Percentiles rank a stretch among this genome's conserved stretches.
These are phyloP conservation scores for Brachypterus glaber DNA, from an alignment of 2,888 invertebrate genomes.

Conservation along the genomic window DNA sequence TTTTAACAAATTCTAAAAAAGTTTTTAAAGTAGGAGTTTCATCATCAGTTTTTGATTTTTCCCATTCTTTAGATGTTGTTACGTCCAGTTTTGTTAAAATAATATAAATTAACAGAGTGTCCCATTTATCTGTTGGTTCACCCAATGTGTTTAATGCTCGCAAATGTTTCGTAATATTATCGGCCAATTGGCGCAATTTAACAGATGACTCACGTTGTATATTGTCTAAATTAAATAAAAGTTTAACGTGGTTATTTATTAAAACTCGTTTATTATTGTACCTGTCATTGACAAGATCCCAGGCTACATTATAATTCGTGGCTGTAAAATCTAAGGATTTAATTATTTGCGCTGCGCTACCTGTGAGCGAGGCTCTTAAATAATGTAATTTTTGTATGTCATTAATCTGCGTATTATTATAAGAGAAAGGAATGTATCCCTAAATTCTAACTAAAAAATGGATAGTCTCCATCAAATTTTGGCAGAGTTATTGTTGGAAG, in stretches of 20 bases:
- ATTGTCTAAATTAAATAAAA: conserved; percentile 11
- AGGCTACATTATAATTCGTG: too few species aligned
- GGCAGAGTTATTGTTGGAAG: too few species aligned
- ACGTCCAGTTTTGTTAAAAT: conserved; percentile 11
- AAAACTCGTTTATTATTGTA: too few species aligned
- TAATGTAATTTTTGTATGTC: too few species aligned
- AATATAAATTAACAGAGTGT: conserved; percentile 13
- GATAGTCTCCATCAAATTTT: too few species aligned
- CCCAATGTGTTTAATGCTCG: conserved; percentile 9
- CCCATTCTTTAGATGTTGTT: conserved; percentile 14
- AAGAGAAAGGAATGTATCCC: too few species aligned
- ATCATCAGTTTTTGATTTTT: conserved; percentile 10
- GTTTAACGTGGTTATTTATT: conserved; percentile 17
- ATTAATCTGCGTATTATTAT: too few species aligned
- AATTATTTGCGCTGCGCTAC: too few species aligned
- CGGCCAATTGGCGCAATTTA: conserved; percentile 8
- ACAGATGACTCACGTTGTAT: conserved; percentile 10
- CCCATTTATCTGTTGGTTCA: conserved; percentile 10
- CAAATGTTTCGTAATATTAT: conserved; percentile 13
- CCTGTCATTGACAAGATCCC: too few species aligned
- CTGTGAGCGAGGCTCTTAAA: too few species aligned
- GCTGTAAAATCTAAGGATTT: too few species aligned
- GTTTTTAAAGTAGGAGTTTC: conserved; percentile 2
- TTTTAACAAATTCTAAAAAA: conserved; percentile 5
- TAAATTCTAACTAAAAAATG: too few species aligned